Evolutionary conservation across 2,888 invertebrate species (phyloP), one percentile per base, ranked within the genome.

Genomic region (Xylota segnis): DNA sequence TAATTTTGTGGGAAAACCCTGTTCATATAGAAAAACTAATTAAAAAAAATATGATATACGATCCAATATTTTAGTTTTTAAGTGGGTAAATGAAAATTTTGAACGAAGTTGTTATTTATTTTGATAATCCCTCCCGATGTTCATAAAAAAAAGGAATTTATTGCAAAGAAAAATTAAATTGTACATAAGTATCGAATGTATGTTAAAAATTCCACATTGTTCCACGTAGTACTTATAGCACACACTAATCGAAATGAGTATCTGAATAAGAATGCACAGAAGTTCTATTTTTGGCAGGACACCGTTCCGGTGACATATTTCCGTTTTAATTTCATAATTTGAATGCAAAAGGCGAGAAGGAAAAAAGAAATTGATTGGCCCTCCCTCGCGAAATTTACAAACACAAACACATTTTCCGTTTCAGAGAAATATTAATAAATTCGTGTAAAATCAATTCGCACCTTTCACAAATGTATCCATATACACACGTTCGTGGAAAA

Each of bases 241-340:
- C 40, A 59, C 34, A 29, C 61, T 47, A 61, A 75, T 81, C 34
- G 59, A 68, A 81, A 68, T 75, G 61, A 74, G 16, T 61, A 59
- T 37, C 43, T 34, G 63, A 58, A 14, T 54, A 72, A 68, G 68
- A 83, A 83, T 83, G 78, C 78, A 83, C 32, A 54, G 66, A 52
- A 18, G 10, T 43, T 84, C 81, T 84, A 84, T 84, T 84, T 84
- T 81, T 59, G 75, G 79, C 32, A 18, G 47, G 14, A 65, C 72
- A 66, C 65, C 84, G 84, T 84, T 84, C 84, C 84, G 84, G 84
- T 84, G 81, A 84, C 81, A 84, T 65, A 76, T 81, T 84, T 81
- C 70, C 84, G 70, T 76, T 76, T 70, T 59, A 32, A 59, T 70
- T 54, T 83, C 37, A 68, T 52, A 70, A 59, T 75, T 75, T 14